phyloP scores from a whole-genome alignment of 2,797 vertebrate genomes.

The Thalassophryne amazonica region DNA sequence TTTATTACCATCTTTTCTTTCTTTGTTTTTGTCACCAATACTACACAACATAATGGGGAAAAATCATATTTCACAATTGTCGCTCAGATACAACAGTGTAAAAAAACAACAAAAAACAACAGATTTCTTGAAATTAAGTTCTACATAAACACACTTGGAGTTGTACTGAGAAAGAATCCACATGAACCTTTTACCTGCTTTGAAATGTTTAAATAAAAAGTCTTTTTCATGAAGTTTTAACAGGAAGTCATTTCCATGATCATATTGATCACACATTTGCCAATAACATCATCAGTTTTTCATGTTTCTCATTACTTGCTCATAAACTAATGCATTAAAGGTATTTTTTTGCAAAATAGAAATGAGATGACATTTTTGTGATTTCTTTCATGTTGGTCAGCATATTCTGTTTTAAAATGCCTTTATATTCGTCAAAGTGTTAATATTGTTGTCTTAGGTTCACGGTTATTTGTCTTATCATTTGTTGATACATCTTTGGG shows the following conservation, averaged over 20 bases:
- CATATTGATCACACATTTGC: not conserved
- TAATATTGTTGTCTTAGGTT: too few relatives aligned
- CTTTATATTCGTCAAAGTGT: not conserved
- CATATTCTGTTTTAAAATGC: not conserved
- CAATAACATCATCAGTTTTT: not conserved
- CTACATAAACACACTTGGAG: not conserved
- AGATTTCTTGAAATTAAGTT: too few relatives aligned
- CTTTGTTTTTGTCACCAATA: too few relatives aligned
- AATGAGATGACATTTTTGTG: not conserved
- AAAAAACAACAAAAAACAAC: too few relatives aligned
- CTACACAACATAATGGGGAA: too few relatives aligned
- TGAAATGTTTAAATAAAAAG: not conserved
- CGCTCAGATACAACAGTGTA: too few relatives aligned
- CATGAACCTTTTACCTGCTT: not conserved
- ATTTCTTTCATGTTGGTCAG: not conserved
- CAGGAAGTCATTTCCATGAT: too few relatives aligned
- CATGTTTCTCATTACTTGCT: not conserved
- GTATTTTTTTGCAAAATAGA: conserved; percentile 5
- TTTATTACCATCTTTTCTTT: too few relatives aligned
- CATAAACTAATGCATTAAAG: not conserved
- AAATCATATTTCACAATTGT: too few relatives aligned
- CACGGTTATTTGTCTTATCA: too few relatives aligned
- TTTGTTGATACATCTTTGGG: too few relatives aligned
- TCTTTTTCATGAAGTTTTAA: too few relatives aligned
- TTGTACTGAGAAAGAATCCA: not conserved